Evolutionary conservation across 1,140 invertebrate genomes (phyloP).

Genomic region (Drosophila virilis): DNA sequence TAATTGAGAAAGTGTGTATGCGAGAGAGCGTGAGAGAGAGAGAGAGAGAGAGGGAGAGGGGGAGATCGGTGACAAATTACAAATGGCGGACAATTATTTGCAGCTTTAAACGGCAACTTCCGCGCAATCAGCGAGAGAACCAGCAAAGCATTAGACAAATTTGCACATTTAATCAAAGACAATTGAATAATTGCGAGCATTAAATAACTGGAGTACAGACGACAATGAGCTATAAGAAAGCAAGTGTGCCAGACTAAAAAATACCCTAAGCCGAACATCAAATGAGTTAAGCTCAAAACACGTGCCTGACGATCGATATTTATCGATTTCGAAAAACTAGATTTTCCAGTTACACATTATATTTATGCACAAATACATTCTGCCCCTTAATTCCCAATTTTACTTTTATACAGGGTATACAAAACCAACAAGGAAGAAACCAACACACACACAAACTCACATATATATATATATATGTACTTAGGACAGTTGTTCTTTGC

Average conservation of each 20-base stretch:
- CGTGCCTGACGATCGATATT: no score
- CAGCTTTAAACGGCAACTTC: constrained; percentile 69
- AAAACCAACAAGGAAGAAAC: constrained; percentile 24
- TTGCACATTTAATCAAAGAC: constrained; percentile 77
- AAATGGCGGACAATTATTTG: constrained; percentile 42
- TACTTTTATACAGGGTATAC: background rate
- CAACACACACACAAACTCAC: constrained; percentile 15
- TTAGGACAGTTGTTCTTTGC: constrained; percentile 22
- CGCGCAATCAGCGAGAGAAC: constrained; percentile 43
- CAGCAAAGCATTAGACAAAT: constrained; percentile 71
- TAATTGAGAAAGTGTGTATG: constrained; percentile 34
- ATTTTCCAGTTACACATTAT: no score
- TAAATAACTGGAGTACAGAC: constrained; percentile 49
- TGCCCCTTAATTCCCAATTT: background rate
- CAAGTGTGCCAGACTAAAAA: background rate
- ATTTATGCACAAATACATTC: no score
- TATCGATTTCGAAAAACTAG: no score
- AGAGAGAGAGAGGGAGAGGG: constrained; percentile 13
- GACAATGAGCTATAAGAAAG: constrained; percentile 1
- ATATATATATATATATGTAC: background rate
- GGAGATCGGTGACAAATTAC: constrained; percentile 66
- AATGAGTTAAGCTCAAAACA: no score
- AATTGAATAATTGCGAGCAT: constrained; percentile 71
- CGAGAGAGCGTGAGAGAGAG: background rate
- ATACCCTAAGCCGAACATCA: background rate